Base-by-base conservation (phyloP, 2,888 invertebrate genomes). In the Leptothorax acervorum region DNA sequence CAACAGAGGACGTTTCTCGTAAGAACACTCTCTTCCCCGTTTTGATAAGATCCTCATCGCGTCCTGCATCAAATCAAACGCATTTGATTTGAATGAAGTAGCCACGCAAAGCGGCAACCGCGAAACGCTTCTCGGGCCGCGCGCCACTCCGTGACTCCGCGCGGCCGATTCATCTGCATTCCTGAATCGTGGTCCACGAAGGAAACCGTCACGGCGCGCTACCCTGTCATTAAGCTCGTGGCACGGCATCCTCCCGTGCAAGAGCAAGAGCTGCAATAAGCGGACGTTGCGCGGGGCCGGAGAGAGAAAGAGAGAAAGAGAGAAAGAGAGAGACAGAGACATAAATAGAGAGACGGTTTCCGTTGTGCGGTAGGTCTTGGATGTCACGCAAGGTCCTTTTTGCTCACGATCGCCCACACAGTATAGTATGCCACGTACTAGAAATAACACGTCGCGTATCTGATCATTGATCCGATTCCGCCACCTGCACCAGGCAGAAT, bases 331-430 rank as follows among this genome's bases (percentile, higher is more conserved):
- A 63, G 63, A 63, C 6, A 11, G n/a, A 66, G 66, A 66, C 45
- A 18, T 28, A 66, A 42, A 66, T 28, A 68, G 48, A 73, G 57
- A 73, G 73, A 31, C 57, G 79, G 66, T 86, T 86, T 86, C 79
- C 86, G 82, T 86, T 60, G 84, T 78, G 86, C 85, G 90, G 87
- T 90, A 83, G 88, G 87, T 90, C 87, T 87, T 86, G 88, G 74
- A 81, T 86, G 88, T 90, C 88, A 89, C 88, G 89, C 90, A 83
- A 84, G 82, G 53, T 23, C 79, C 78, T 88, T 90, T 87, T 87
- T 90, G 65, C 66, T 53, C 68, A 18, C 31, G 48, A 42, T 63
- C n/a, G 84, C 62, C 74, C 62, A 48, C 66, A 86, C 79, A 85
- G 81, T 81, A 74, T 83, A 6, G 23, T 23, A 35, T 5, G 79